A percentile compares a stretch with the other conserved stretches of the same genome.
Evolutionary conservation across 2,797 vertebrate species (phyloP).

Genomic region (Tokudaia muenninki): DNA sequence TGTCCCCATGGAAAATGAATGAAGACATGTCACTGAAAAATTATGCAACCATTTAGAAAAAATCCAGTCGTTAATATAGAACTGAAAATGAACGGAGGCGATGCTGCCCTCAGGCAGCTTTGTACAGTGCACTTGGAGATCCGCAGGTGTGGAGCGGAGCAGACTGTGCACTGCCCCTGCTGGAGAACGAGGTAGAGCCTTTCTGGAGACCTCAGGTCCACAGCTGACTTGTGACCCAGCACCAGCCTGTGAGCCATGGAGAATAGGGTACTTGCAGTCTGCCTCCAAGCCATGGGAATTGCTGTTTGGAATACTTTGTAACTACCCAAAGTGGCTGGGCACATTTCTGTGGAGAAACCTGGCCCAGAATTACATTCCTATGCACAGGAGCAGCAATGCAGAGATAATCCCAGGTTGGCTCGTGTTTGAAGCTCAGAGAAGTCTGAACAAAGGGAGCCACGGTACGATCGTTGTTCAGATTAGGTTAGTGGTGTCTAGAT

Average conservation of each 20-base stretch:
- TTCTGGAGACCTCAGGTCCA: background rate
- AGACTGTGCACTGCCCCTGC: background rate
- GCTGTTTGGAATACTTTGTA: background rate
- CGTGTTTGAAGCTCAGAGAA: background rate
- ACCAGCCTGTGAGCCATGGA: background rate
- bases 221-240: background rate
- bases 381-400: too few species aligned
- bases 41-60: fast-evolving
- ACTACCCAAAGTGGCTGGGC: background rate
- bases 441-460: background rate
- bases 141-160: background rate
- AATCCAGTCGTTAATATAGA: fast-evolving
- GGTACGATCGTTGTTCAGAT: fast-evolving
- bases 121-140: background rate
- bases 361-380: background rate
- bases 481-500: background rate
- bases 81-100: fast-evolving
- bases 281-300: background rate
- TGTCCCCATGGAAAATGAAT: background rate
- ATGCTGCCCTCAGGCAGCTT: background rate
- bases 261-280: background rate
- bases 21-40: background rate
- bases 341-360: background rate
- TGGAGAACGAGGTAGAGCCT: fast-evolving
- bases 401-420: background rate